Conservation (phyloP, 2,888 invertebrate species). For the Cryptops parisi region DNA sequence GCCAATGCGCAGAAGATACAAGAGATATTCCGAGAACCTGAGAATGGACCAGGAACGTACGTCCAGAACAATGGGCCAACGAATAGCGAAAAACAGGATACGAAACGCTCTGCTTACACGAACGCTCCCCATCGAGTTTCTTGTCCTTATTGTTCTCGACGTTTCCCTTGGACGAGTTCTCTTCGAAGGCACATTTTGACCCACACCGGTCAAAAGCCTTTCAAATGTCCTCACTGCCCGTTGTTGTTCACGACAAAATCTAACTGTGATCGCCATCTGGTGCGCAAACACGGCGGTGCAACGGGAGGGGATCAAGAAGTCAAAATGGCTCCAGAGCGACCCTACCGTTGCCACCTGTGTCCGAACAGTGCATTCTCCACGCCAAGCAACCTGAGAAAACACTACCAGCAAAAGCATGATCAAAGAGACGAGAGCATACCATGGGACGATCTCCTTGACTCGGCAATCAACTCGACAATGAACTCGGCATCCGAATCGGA, state of each 20-base stretch:
- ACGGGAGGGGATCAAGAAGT: conserved; percentile 16
- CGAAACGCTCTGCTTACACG: conserved; percentile 84
- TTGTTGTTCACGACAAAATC: conserved; percentile 92
- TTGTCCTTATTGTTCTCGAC: conserved; percentile 83
- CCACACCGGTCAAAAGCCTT: conserved; percentile 91
- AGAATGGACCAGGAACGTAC: conserved; percentile 9
- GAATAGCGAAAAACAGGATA: conserved; percentile 22
- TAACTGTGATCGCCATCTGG: conserved; percentile 86
- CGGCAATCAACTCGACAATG: too few relatives aligned
- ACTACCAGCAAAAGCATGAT: conserved; percentile 53
- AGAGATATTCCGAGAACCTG: conserved; percentile 40
- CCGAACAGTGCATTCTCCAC: conserved; percentile 71
- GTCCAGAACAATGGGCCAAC: conserved; percentile 24
- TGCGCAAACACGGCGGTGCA: conserved; percentile 60
- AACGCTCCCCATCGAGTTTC: conserved; percentile 85
- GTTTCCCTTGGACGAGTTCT: conserved; percentile 95
- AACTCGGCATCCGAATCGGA: too few relatives aligned
- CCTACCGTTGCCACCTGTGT: conserved; percentile 62
- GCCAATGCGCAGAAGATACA: conserved; percentile 50
- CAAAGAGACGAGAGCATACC: background rate
- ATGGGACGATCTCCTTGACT: conserved; percentile 2
- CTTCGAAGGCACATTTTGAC: conserved; percentile 86
- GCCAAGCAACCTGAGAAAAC: conserved; percentile 60
- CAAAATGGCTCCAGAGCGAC: conserved; percentile 58
- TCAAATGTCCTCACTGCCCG: conserved; percentile 84